Percentiles rank a stretch among this genome's conserved stretches.
These are phyloP conservation scores for rat (Rattus norvegicus) DNA, from an alignment of 2,113 vertebrate genomes.

Conservation along the genomic window GRCr8 NC_086028.1:44613001-44613500, in stretches of 20 bases:
- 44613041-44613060: background rate
- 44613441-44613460: background rate
- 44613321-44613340: background rate
- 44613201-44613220: background rate
- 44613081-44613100: background rate
- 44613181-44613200: background rate
- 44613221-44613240: background rate
- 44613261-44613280: background rate
- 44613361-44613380: no score
- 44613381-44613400: no score
- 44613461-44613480: background rate
- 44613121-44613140: background rate
- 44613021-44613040: no score
- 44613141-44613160: background rate
- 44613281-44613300: background rate
- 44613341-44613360: fast-evolving
- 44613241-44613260: background rate
- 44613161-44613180: background rate
- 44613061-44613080: background rate
- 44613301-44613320: background rate
- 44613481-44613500: background rate
- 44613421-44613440: background rate
- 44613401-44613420: fast-evolving
- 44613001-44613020: no score
- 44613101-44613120: background rate